Evolutionary conservation across 2,888 invertebrate species (phyloP).

Genomic region (Malthinus flaveolus): DNA sequence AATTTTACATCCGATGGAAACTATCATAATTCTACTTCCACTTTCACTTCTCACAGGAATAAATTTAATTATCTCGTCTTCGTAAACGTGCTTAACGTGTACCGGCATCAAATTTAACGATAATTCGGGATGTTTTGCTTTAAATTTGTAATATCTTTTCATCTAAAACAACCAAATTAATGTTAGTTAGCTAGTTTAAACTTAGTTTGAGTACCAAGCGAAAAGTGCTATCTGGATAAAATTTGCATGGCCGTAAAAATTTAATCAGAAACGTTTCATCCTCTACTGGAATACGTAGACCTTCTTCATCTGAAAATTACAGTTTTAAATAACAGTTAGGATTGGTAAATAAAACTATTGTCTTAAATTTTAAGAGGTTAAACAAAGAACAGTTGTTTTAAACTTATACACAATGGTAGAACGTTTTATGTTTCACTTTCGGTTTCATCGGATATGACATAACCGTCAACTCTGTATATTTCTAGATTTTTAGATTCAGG

Average conservation of each 20-base stretch:
- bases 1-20: constrained; percentile 72
- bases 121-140: constrained; percentile 63
- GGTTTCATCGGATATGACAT: no score
- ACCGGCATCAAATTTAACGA: constrained; percentile 66
- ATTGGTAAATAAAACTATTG: no score
- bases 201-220: constrained; percentile 61
- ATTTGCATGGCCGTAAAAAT: constrained; percentile 85
- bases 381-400: no score
- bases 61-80: constrained; percentile 68
- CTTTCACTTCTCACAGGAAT: constrained; percentile 69
- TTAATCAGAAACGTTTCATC: constrained; percentile 74
- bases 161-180: constrained; percentile 57
- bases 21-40: constrained; percentile 69
- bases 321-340: no score
- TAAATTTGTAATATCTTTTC: constrained; percentile 72
- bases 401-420: no score
- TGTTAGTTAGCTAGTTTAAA: no score
- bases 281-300: constrained; percentile 66
- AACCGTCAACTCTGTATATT: no score
- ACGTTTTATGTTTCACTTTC: no score
- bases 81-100: constrained; percentile 64
- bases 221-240: constrained; percentile 80
- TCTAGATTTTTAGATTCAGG: no score
- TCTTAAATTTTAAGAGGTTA: no score
- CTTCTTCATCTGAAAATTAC: constrained; percentile 67